phyloP scores from a whole-genome alignment of 2,888 invertebrate species.

The Limnephilus lunatus region DNA sequence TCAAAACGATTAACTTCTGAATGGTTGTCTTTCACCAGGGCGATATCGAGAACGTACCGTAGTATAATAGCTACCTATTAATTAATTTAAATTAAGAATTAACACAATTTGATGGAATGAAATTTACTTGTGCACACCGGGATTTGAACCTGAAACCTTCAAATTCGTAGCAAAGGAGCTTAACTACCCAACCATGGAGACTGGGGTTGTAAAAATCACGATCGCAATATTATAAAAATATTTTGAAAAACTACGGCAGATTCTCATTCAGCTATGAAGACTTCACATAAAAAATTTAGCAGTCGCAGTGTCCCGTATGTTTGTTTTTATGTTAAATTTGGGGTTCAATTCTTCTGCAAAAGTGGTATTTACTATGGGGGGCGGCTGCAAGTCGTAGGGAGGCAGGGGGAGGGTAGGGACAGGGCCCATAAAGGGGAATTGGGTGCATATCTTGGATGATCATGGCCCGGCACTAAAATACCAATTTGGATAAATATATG shows the following conservation, averaged over 20 bases:
- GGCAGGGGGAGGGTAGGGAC: background rate
- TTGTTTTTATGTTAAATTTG: conserved; percentile 58
- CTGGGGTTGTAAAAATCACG: no score
- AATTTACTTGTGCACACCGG: no score
- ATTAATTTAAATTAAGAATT: no score
- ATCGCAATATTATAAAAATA: background rate
- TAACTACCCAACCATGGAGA: no score
- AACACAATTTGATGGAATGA: no score
- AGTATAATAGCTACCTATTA: no score
- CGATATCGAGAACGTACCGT: no score
- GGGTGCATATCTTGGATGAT: conserved; percentile 10
- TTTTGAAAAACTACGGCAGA: conserved; percentile 39
- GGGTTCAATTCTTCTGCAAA: conserved; percentile 41
- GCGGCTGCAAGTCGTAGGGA: background rate
- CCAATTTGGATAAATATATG: background rate
- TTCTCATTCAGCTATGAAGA: conserved; percentile 49
- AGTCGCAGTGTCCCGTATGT: conserved; percentile 46
- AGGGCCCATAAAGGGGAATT: conserved; percentile 2
- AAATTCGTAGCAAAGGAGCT: no score
- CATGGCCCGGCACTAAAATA: background rate
- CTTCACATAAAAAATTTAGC: conserved; percentile 52
- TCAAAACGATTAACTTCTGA: no score
- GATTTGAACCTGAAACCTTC: no score
- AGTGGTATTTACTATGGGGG: conserved; percentile 44
- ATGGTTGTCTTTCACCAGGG: no score